Base-by-base conservation (phyloP, 2,888 invertebrate species). In the Acleris literana region DNA sequence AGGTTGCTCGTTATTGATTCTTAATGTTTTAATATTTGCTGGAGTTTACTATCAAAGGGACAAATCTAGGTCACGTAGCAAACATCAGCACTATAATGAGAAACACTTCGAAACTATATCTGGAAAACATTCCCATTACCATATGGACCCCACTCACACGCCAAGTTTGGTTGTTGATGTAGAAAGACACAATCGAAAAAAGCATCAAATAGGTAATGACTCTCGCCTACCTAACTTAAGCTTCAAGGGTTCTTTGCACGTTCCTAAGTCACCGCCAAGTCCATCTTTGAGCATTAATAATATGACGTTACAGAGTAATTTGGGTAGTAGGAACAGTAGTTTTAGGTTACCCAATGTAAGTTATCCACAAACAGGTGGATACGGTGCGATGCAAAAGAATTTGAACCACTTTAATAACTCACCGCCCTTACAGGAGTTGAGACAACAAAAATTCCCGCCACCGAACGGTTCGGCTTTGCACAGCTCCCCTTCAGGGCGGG, bases 121-220 rank as follows among this genome's bases (percentile, higher is more conserved):
- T 0, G 93, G 93, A 1, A 96, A 96, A 77, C 96, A 97, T 79
- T 95, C 96, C 20, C 96, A 97, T 87, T 96, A 96, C 79, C 95
- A 96, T 80, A 93, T 96, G 84, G 95, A 95, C 46, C 95, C 95
- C 68, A 95, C 96, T 39, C 95, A 96, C 76, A 95, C 96, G 70
- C 96, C 96, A 3, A 97, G 96, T 82, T 95, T 97, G 63, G 96
- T 97, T 53, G 97, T 97, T 0, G 97, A 97, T 78, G 96, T 97
- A 1, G 97, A 97, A 79, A 94, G 91, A 44, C 91, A 92, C 70
- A 90, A 87, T 71, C 79, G 92, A 46, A 92, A 92, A 72, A 93
- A 92, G 60, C 84, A 85, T 64, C 78, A 83, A 78, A 87, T 94
- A 73, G 92, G 91, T 53, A 90, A 93, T 0, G 93, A 93, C 51